Conservation (phyloP, 2,888 invertebrate genomes). For the Colletes collaris region DNA sequence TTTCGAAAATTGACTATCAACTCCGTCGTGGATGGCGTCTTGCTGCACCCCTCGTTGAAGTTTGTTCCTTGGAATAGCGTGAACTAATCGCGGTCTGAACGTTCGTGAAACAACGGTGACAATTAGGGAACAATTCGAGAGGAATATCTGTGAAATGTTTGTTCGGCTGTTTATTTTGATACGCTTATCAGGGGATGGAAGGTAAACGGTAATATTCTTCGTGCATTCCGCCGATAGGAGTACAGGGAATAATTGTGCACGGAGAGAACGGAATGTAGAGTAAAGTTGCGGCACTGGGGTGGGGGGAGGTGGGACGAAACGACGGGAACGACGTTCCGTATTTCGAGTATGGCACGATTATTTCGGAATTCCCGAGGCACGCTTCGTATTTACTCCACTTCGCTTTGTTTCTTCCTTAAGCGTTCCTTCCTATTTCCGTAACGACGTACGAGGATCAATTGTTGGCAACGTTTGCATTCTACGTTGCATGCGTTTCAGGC, state of each 20-base stretch:
- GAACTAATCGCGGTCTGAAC: background rate
- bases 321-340: constrained; percentile 20
- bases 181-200: constrained; percentile 35
- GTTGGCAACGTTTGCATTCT: constrained; percentile 62
- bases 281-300: constrained; percentile 16
- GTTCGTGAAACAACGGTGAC: background rate
- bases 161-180: constrained; percentile 35
- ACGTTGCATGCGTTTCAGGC: constrained; percentile 60
- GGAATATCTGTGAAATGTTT: background rate
- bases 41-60: no score
- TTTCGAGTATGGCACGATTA: constrained; percentile 57
- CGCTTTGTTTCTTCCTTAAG: constrained; percentile 63
- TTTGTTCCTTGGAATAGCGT: background rate
- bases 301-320: constrained; percentile 24
- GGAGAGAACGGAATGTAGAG: constrained; percentile 39
- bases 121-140: constrained; percentile 1
- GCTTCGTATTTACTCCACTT: constrained; percentile 53
- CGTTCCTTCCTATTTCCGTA: constrained; percentile 57
- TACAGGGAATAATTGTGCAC: constrained; percentile 46
- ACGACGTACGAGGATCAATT: constrained; percentile 67
- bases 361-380: constrained; percentile 56
- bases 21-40: no score
- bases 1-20: background rate
- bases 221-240: constrained; percentile 43
- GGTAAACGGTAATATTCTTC: constrained; percentile 56